Base-by-base conservation (phyloP, 2,888 invertebrate species). In the Aphodius sticticus region DNA sequence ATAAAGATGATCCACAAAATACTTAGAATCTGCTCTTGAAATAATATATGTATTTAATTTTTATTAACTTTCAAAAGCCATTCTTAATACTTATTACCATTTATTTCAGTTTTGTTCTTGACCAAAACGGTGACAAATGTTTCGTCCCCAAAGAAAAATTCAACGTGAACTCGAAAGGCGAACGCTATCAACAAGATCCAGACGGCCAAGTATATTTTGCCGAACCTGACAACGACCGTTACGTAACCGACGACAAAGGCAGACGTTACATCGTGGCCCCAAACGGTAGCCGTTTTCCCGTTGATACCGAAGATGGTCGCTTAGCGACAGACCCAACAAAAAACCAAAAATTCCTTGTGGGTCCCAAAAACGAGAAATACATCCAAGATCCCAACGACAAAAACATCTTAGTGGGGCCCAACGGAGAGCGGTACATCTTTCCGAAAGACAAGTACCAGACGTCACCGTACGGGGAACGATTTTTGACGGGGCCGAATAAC, bases 61-160 rank as follows among this genome's bases (percentile, higher is more conserved):
- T n/a, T n/a, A n/a, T n/a, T n/a, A n/a, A n/a, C n/a, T n/a, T n/a
- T n/a, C n/a, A n/a, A n/a, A n/a, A n/a, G n/a, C n/a, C n/a, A 14
- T 36, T 15, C 12, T 3, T 14, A 36, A 75, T 38, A 36, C 14
- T n/a, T 4, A 16, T n/a, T 69, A n/a, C 5, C 35, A 26, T 12
- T 53, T 6, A 16, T 53, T 14, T n/a, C 69, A 75, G 80, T 70
- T 80, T 80, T 36, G 80, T 80, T 3, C 74, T 69, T 15, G 78
- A 77, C 15, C 76, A 78, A 7, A 78, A 80, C 26, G 80, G 80
- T n/a, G 80, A 80, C 16, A 78, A 77, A 72, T 80, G 80, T 77
- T 80, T 80, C 36, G 80, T 80, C 6, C 80, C 78, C 3, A 78
- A 78, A 14, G 80, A 78, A 26, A 80, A 78, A 36, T 80, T 76